Conservation (phyloP, 35 echinoderm and acorn worm species). For the Acanthaster planci region DNA sequence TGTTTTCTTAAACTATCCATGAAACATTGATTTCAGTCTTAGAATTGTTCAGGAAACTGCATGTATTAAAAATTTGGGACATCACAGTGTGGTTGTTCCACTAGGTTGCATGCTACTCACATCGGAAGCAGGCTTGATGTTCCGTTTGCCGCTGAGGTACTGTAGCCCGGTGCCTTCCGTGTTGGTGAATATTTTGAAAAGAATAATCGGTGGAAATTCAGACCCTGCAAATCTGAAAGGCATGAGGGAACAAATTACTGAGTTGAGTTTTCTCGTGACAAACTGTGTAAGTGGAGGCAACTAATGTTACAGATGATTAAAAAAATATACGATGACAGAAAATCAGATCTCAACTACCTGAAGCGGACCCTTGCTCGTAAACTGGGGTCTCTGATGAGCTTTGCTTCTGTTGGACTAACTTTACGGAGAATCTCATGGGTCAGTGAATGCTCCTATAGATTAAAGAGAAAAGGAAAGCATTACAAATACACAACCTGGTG, state of each 20-base stretch:
- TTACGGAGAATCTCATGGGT: constrained; percentile 96
- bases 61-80: too few relatives aligned
- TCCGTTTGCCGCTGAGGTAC: constrained; percentile 90
- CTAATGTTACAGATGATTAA: too few relatives aligned
- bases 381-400: constrained; percentile 86
- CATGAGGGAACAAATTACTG: background rate
- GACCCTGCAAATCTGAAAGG: constrained; percentile 80
- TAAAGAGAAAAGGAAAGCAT: background rate
- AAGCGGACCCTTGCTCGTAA: constrained; percentile 84
- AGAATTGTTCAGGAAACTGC: too few relatives aligned
- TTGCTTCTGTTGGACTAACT: constrained; percentile 77
- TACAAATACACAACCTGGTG: background rate
- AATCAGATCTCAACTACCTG: constrained; percentile 66
- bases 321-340: too few relatives aligned
- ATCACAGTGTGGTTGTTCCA: too few relatives aligned
- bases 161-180: constrained; percentile 79
- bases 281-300: too few relatives aligned
- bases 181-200: constrained; percentile 95
- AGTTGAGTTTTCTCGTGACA: too few relatives aligned
- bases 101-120: constrained; percentile 30
- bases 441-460: constrained; percentile 88
- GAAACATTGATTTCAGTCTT: too few relatives aligned
- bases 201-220: constrained; percentile 92
- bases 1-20: too few relatives aligned
- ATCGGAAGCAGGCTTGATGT: constrained; percentile 88